A percentile compares a stretch with the other conserved stretches of the same genome.
Evolutionary conservation across 2,113 vertebrate genomes (phyloP).

Genomic region (Serinus canaria): DNA sequence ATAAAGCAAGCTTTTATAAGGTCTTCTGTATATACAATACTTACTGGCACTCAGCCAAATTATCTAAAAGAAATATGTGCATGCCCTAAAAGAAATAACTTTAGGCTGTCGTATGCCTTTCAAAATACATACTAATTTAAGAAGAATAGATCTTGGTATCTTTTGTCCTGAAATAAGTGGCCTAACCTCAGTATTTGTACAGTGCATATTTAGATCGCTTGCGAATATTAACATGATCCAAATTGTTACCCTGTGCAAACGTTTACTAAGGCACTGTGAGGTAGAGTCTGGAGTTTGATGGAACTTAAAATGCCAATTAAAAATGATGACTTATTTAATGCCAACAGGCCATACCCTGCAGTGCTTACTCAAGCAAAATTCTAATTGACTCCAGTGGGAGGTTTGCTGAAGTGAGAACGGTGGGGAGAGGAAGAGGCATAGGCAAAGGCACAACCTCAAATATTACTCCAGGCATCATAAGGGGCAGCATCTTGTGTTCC

Average conservation of each 20-base stretch:
- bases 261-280: constrained; percentile 50
- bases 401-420: not conserved
- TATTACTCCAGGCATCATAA: not conserved
- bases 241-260: constrained; percentile 65
- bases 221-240: constrained; percentile 20
- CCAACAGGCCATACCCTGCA: constrained; percentile 45
- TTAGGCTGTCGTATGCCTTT: not conserved
- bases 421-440: not conserved
- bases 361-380: constrained; percentile 60
- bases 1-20: constrained; percentile 38
- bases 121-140: constrained; percentile 12
- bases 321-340: constrained; percentile 75
- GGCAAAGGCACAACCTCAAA: not conserved
- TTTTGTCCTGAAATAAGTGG: not conserved
- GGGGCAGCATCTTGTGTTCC: not conserved
- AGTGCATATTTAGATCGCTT: not conserved
- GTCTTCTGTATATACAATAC: not conserved
- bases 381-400: constrained; percentile 59
- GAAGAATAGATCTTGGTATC: not conserved
- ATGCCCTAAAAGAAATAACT: not conserved
- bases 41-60: not conserved
- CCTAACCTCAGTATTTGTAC: not conserved
- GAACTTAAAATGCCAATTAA: constrained; percentile 73
- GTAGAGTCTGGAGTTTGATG: constrained; percentile 26
- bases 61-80: not conserved